These are phyloP conservation scores for Artibeus lituratus DNA, from an alignment of 2,797 vertebrate species.

Conservation along the genomic window DNA sequence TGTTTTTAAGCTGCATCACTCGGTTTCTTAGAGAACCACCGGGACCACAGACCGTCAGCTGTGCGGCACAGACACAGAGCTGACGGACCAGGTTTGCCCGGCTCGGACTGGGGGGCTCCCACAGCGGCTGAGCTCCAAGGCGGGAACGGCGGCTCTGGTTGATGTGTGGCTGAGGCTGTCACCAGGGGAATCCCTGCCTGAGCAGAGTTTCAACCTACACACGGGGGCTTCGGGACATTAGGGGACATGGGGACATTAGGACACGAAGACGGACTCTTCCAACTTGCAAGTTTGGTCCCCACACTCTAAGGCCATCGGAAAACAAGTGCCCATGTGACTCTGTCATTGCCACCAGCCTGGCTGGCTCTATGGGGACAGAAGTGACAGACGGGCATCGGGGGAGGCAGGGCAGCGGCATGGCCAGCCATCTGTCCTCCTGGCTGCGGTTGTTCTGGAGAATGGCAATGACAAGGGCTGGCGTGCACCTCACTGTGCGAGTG, in stretches of 20 bases:
- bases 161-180: too few relatives aligned
- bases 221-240: too few relatives aligned
- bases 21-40: not conserved
- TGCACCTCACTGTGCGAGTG: not conserved
- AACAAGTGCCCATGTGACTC: fast-evolving
- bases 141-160: too few relatives aligned
- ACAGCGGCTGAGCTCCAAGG: too few relatives aligned
- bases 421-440: not conserved
- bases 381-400: not conserved
- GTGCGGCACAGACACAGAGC: not conserved
- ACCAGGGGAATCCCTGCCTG: too few relatives aligned
- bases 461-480: fast-evolving
- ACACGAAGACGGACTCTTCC: too few relatives aligned
- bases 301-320: not conserved
- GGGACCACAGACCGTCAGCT: not conserved
- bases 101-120: too few relatives aligned
- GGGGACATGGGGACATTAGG: too few relatives aligned
- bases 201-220: too few relatives aligned
- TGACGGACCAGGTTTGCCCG: too few relatives aligned
- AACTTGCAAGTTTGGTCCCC: too few relatives aligned
- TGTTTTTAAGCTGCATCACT: not conserved
- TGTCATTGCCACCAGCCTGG: fast-evolving
- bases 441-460: not conserved
- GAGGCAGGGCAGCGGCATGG: too few relatives aligned
- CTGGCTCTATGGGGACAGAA: not conserved